Percentiles rank a stretch among this genome's conserved stretches.
Evolutionary conservation across 2,888 invertebrate species (phyloP).

Genomic region (Carcina quercana): DNA sequence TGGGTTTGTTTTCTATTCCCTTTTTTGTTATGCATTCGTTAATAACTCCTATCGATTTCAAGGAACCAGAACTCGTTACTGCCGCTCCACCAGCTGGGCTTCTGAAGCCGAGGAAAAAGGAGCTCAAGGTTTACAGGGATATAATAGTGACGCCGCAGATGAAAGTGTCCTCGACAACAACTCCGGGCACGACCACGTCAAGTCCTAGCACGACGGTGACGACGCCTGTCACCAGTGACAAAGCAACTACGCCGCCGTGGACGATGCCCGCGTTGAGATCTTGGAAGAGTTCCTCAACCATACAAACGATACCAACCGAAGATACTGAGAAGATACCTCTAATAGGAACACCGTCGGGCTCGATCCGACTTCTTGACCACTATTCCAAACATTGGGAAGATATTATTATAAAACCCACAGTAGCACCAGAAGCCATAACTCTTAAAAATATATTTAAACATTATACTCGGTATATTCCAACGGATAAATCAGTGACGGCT

Average conservation of each 20-base stretch:
- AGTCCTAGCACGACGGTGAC: conserved; percentile 28
- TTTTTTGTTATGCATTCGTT: conserved; percentile 44
- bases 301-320: conserved; percentile 46
- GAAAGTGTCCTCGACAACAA: conserved; percentile 23
- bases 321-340: conserved; percentile 39
- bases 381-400: conserved; percentile 61
- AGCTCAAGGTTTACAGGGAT: conserved; percentile 43
- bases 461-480: conserved; percentile 39
- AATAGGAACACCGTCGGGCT: conserved; percentile 43
- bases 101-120: conserved; percentile 54
- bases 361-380: conserved; percentile 40
- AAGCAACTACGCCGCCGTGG: conserved; percentile 59
- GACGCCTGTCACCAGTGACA: conserved; percentile 32
- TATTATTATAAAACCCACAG: conserved; percentile 51
- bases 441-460: conserved; percentile 46
- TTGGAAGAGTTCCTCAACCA: conserved; percentile 48
- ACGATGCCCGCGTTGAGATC: conserved; percentile 68
- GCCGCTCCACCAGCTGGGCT: conserved; percentile 31
- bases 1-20: conserved; percentile 47
- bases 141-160: conserved; percentile 27
- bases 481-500: conserved; percentile 39
- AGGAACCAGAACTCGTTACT: conserved; percentile 22
- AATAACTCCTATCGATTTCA: no score
- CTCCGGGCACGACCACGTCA: conserved; percentile 25
- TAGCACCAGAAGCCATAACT: conserved; percentile 48